A percentile compares a stretch with the other conserved stretches of the same genome.
Conservation (phyloP, 2,888 invertebrate species). For the Tetramorium bicarinatum region DNA sequence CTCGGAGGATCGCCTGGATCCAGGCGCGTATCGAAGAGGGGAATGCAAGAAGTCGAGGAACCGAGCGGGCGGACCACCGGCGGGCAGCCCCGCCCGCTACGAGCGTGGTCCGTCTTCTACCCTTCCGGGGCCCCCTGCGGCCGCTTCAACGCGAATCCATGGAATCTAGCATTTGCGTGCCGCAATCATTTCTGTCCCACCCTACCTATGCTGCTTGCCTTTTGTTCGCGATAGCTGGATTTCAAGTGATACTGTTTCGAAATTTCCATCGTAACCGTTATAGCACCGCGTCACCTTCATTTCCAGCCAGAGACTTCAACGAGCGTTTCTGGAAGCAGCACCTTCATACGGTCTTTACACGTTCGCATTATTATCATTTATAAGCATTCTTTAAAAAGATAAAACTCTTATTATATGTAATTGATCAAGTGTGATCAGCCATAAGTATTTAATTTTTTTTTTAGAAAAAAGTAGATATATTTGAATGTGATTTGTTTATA, state of each 20-base stretch:
- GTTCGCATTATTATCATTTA: background rate
- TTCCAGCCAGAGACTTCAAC: slow-evolving; percentile 51
- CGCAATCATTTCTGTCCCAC: slow-evolving; percentile 7
- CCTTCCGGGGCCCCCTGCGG: slow-evolving; percentile 50
- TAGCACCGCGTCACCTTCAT: background rate
- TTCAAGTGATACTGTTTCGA: background rate
- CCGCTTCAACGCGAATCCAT: background rate
- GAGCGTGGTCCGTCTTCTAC: slow-evolving; percentile 63
- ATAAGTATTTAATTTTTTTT: background rate
- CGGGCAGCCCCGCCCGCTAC: slow-evolving; percentile 83
- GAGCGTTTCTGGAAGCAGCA: slow-evolving; percentile 31
- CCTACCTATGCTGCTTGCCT: slow-evolving; percentile 8
- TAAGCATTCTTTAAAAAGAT: background rate
- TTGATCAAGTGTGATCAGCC: background rate
- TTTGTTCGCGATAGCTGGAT: background rate
- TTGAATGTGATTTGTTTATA: background rate
- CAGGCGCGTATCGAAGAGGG: slow-evolving; percentile 65
- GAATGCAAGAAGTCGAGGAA: slow-evolving; percentile 65
- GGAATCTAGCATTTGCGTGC: slow-evolving; percentile 13
- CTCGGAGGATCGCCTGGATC: slow-evolving; percentile 58
- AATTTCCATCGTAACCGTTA: slow-evolving; percentile 27
- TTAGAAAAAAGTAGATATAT: background rate
- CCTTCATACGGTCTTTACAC: background rate
- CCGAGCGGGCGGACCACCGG: slow-evolving; percentile 82
- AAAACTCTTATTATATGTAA: background rate